A percentile compares a stretch with the other conserved stretches of the same genome.
Conservation (phyloP, 2,888 invertebrate species). For the Nomada flava region DNA sequence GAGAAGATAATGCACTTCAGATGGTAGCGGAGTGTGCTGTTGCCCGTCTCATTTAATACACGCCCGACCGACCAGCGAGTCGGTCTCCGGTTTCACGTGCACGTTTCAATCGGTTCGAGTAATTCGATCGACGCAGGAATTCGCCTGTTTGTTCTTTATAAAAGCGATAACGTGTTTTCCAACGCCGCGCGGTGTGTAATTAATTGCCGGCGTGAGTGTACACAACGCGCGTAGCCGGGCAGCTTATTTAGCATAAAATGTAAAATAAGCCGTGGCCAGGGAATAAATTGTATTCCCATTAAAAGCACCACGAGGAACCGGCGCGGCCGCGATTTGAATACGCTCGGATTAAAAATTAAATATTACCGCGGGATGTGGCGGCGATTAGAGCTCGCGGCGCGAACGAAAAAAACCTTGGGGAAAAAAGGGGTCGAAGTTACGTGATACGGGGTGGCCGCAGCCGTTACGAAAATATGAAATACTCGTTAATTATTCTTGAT, state of each 20-base stretch:
- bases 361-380: conserved; percentile 75
- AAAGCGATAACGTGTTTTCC: conserved; percentile 20
- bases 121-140: neutral
- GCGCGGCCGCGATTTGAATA: conserved; percentile 79
- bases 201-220: conserved; percentile 57
- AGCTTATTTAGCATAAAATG: conserved; percentile 81
- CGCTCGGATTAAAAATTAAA: conserved; percentile 83
- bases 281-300: conserved; percentile 84
- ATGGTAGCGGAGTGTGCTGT: conserved; percentile 23
- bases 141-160: conserved; percentile 5
- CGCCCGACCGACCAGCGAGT: neutral
- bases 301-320: conserved; percentile 72
- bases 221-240: conserved; percentile 65
- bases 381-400: conserved; percentile 75
- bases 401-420: conserved; percentile 63
- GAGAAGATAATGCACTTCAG: conserved; percentile 59
- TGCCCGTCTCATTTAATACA: conserved; percentile 42
- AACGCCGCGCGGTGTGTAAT: conserved; percentile 44
- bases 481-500: conserved; percentile 68
- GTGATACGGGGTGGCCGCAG: conserved; percentile 41
- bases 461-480: conserved; percentile 63
- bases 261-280: conserved; percentile 78
- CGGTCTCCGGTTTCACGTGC: neutral
- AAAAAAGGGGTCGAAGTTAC: conserved; percentile 47
- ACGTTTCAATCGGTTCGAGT: neutral